These are phyloP conservation scores for Pterocles burchelli DNA, from an alignment of 2,113 vertebrate species.

Conservation along the genomic window DNA sequence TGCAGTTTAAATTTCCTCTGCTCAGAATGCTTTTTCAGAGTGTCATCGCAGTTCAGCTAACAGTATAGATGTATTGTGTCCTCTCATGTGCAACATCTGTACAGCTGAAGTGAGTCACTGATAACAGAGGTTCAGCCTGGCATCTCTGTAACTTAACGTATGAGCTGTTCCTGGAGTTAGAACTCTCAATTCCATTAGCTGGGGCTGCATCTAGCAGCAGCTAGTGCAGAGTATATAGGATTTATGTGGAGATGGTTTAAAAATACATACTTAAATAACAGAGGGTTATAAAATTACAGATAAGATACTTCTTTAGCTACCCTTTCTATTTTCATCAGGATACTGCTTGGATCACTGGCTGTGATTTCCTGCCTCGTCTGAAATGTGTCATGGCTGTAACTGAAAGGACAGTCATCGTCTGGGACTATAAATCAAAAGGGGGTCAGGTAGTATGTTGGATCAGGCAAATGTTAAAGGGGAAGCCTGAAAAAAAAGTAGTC, in stretches of 20 bases:
- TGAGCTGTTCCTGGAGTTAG: background rate
- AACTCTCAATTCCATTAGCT: background rate
- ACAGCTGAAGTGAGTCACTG: background rate
- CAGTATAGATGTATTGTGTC: background rate
- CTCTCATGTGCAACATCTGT: background rate
- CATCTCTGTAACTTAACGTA: background rate
- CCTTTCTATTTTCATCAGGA: constrained; percentile 61
- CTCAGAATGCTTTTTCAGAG: background rate
- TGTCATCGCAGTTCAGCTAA: background rate
- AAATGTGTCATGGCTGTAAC: constrained; percentile 72
- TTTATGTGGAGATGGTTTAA: background rate
- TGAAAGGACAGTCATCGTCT: constrained; percentile 75
- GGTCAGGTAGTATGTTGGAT: constrained; percentile 58
- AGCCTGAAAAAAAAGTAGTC: background rate
- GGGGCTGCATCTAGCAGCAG: background rate
- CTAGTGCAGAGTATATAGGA: background rate
- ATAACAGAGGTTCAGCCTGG: background rate
- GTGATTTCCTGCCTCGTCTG: constrained; percentile 73
- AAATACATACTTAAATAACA: background rate
- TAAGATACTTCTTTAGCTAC: background rate
- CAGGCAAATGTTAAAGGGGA: background rate
- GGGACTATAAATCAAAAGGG: constrained; percentile 77
- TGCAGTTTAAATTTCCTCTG: background rate
- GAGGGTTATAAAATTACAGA: background rate
- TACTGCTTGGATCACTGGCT: constrained; percentile 74